phyloP scores from a whole-genome alignment of 1,140 invertebrate species.

The Mamestra configurata region DNA sequence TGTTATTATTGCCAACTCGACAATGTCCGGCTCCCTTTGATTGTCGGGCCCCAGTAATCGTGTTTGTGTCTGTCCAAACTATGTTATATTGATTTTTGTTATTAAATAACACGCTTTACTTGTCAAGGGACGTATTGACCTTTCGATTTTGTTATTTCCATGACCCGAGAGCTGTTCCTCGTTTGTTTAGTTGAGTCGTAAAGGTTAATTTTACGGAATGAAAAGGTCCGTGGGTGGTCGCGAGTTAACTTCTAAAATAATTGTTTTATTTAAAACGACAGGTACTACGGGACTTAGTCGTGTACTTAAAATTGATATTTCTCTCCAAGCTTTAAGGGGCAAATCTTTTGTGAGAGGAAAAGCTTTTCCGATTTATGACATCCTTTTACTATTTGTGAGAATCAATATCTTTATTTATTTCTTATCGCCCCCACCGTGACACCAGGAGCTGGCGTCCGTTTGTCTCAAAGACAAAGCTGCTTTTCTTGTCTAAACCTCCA shows the following conservation, averaged over 20 bases:
- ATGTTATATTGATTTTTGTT: conserved; percentile 77
- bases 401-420: conserved; percentile 51
- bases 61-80: conserved; percentile 65
- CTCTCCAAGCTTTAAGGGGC: conserved; percentile 4
- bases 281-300: background rate
- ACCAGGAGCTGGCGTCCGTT: conserved; percentile 54
- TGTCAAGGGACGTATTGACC: conserved; percentile 59
- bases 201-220: conserved; percentile 33
- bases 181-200: conserved; percentile 22
- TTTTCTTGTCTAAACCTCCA: conserved; percentile 81
- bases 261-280: background rate
- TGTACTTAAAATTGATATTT: background rate
- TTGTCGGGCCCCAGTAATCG: conserved; percentile 67
- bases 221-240: background rate
- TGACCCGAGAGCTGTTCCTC: conserved; percentile 29
- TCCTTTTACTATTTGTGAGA: conserved; percentile 36
- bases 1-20: conserved; percentile 65
- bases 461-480: conserved; percentile 84
- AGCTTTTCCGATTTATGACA: conserved; percentile 30
- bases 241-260: background rate
- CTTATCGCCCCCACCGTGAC: conserved; percentile 46
- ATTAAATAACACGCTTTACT: conserved; percentile 72
- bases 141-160: conserved; percentile 56
- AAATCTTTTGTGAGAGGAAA: conserved; percentile 13
- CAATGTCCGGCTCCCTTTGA: conserved; percentile 72